Percentiles rank a stretch among this genome's conserved stretches.
These are phyloP conservation scores for Passer montanus DNA, from an alignment of 2,113 vertebrate species.

Conservation along the genomic window DNA sequence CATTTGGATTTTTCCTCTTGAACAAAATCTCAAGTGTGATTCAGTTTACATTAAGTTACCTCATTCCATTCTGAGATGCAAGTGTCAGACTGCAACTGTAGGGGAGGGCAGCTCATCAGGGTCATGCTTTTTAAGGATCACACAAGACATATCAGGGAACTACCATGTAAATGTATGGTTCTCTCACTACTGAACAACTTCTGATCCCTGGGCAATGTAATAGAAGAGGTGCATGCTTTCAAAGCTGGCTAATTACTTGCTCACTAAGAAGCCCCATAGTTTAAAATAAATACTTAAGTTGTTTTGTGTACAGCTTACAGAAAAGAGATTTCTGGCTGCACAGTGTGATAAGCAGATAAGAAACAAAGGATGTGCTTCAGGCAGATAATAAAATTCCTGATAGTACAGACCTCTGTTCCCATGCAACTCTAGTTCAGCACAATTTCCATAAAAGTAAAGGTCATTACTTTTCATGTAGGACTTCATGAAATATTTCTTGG, in stretches of 20 bases:
- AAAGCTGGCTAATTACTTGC: not conserved
- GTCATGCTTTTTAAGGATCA: not conserved
- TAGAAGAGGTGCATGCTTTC: not conserved
- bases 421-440: not conserved
- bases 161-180: not conserved
- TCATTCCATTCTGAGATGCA: not conserved
- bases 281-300: not conserved
- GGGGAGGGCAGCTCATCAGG: not conserved
- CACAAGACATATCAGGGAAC: not conserved
- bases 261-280: not conserved
- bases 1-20: not conserved
- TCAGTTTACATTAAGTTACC: not conserved
- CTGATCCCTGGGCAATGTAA: not conserved
- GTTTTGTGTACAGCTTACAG: not conserved
- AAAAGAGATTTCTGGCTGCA: not conserved
- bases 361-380: not conserved
- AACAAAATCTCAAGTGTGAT: not conserved
- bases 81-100: not conserved
- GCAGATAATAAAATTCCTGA: not conserved
- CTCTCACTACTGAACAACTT: not conserved
- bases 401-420: not conserved
- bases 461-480: not conserved
- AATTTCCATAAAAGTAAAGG: not conserved
- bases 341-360: not conserved
- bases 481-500: not conserved